Evolutionary conservation across 2,113 vertebrate genomes (phyloP), one percentile per base, ranked within the genome.

Genomic region (Coptodon rendalli): DNA sequence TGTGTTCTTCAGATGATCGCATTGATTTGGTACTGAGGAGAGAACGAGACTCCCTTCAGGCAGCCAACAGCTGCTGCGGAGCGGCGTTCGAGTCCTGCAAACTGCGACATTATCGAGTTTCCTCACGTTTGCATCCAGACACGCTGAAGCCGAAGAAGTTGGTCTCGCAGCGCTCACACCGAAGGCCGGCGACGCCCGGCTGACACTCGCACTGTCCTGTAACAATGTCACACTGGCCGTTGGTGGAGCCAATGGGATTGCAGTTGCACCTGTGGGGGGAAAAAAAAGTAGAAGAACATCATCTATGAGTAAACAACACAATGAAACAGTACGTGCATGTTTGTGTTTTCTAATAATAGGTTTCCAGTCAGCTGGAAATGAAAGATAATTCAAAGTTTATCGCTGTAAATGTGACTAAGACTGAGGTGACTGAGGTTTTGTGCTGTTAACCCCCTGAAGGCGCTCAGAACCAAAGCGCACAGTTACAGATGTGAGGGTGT

Each of bases 71-170:
- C 66, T 71, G 36, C 36, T 14, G 36, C n/a, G 1, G 5, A 0
- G n/a, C 7, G 2, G 66, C 6, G 22, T 54, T 9, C 5, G 9
- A 54, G 9, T 45, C 38, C 7, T 45, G 14, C 68, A 45, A 45
- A 73, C 22, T 24, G 36, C 4, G 68, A 45, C 68, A 29, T 73
- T 45, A 48, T 48, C 22, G 40, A 27, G 40, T 73, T 78, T 78
- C 6, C 98, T 97, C 95, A 99, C 99, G 99, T 97, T 99, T 99
- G 94, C 99, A 99, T 93, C 98, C 99, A 2, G 98, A 97, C 0
- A 97, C 97, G 80, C 98, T 93, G 81, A 99, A 99, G 38, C 98
- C 98, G 0, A 99, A 99, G 97, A 98, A 99, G 96, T 98, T 97
- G 95, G 80, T 88, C 89, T 99, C 98, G 0, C 99, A 99, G n/a